Percentiles rank a stretch among this genome's conserved stretches.
These are phyloP conservation scores for Oenanthe oenanthe DNA, from an alignment of 2,113 vertebrate species.

Conservation along the genomic window DNA sequence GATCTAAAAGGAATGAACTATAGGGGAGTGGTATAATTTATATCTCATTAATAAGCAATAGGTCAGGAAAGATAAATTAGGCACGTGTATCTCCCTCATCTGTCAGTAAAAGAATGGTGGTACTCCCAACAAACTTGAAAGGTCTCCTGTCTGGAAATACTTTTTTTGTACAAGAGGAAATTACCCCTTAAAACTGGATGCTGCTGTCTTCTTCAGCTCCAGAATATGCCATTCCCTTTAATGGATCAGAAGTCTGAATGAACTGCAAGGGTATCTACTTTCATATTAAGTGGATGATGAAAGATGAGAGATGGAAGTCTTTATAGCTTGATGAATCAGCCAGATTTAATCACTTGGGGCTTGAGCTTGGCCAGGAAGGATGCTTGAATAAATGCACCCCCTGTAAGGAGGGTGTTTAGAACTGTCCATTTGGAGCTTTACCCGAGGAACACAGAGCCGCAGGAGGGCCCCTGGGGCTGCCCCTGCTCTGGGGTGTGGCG, in stretches of 20 bases:
- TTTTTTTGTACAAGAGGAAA: neutral
- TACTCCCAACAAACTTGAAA: neutral
- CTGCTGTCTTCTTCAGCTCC: neutral
- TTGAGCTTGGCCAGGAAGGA: neutral
- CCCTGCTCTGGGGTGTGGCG: fast-evolving
- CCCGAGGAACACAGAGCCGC: fast-evolving
- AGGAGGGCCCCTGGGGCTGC: neutral
- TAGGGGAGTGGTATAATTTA: neutral
- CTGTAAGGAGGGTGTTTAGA: neutral
- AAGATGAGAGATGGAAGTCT: neutral
- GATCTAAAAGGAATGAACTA: neutral
- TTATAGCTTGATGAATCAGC: neutral
- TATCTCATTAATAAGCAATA: neutral
- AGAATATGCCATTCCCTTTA: neutral
- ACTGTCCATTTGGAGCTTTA: neutral
- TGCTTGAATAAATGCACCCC: neutral
- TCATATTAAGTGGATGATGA: neutral
- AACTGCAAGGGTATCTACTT: neutral
- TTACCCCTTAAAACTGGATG: neutral
- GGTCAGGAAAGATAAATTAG: neutral
- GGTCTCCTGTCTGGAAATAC: neutral
- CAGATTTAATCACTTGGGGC: fast-evolving
- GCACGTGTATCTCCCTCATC: neutral
- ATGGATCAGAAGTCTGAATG: neutral
- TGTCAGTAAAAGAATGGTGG: neutral